Evolutionary conservation across 1,140 invertebrate genomes (phyloP), one percentile per base, ranked within the genome.

Genomic region (Trachymyrmex septentrionalis): DNA sequence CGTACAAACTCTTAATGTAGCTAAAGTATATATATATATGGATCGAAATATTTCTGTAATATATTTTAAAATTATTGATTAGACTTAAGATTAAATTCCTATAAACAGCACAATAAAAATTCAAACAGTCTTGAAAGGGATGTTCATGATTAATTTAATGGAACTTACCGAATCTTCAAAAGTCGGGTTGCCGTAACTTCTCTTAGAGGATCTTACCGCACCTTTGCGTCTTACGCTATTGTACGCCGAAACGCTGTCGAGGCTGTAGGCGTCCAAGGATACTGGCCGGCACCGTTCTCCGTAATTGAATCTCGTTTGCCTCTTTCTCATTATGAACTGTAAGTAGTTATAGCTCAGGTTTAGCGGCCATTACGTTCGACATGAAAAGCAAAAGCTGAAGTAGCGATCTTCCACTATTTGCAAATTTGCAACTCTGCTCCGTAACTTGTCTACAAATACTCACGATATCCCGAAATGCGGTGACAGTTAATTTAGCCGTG

Each of bases 181-280:
- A n/a, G 97, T 98, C 21, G 97, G 97, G 95, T 99, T 99, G 50
- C 98, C 97, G 92, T 98, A 99, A 64, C 98, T 98, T 44, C 98
- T 95, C 92, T 98, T 98, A n/a, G 98, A 98, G n/a, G 96, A 96
- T 73, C 98, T 96, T 12, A 96, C 96, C 44, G 96, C 96, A 64
- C 96, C 96, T 92, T 98, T 97, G 80, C 97, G 95, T 44, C 97
- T 96, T 9, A 97, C 96, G 84, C 97, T 97, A 89, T 97, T 97
- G 89, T 97, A 97, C 5, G 98, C 97, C 0, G 98, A 98, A 38
- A 98, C 97, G 92, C 98, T 98, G 94, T 98, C 98, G 91, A 99
- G 95, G 91, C 97, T 98, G 95, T 98, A 99, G 16, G 98, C 98
- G 92, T 99, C 98, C 86, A 98, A 94, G 57, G 97, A 98, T 0